phyloP scores from a whole-genome alignment of 2,797 vertebrate species.

The Mareca strepera region DNA sequence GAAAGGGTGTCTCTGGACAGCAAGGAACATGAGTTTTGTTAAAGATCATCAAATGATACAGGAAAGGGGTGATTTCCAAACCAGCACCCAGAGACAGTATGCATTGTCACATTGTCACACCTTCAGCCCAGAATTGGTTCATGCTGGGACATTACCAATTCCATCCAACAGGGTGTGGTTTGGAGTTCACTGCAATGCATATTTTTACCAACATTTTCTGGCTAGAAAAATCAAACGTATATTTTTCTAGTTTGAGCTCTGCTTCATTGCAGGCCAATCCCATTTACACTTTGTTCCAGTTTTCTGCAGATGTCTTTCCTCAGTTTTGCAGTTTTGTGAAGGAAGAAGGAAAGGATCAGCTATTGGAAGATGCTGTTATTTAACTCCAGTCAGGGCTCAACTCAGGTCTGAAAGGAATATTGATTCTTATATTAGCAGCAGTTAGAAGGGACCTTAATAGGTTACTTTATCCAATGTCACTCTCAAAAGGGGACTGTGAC shows the following conservation, averaged over 20 bases:
- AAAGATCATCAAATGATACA: not conserved
- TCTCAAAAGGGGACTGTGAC: not conserved
- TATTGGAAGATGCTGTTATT: not conserved
- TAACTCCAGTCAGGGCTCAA: not conserved
- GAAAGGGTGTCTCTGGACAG: not conserved
- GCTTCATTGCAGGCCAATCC: slow-evolving; percentile 44
- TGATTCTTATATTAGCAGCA: not conserved
- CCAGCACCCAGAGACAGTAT: not conserved
- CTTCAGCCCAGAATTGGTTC: not conserved
- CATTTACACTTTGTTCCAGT: not conserved
- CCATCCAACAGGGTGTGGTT: slow-evolving; percentile 22
- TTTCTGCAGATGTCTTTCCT: slow-evolving; percentile 22
- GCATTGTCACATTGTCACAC: slow-evolving; percentile 25
- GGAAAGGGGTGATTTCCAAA: not conserved
- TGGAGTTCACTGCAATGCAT: not conserved
- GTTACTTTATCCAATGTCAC: not conserved
- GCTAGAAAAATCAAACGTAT: slow-evolving; percentile 58
- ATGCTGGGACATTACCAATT: not conserved
- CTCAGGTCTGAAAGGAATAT: not conserved
- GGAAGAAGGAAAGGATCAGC: slow-evolving; percentile 9
- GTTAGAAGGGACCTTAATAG: not conserved
- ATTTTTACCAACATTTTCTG: slow-evolving; percentile 76
- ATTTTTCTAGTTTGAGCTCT: slow-evolving; percentile 69
- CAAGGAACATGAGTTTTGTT: not conserved
- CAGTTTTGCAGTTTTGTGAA: slow-evolving; percentile 24